Conservation (phyloP, 1,140 invertebrate species). For the Lycorma delicatula region DNA sequence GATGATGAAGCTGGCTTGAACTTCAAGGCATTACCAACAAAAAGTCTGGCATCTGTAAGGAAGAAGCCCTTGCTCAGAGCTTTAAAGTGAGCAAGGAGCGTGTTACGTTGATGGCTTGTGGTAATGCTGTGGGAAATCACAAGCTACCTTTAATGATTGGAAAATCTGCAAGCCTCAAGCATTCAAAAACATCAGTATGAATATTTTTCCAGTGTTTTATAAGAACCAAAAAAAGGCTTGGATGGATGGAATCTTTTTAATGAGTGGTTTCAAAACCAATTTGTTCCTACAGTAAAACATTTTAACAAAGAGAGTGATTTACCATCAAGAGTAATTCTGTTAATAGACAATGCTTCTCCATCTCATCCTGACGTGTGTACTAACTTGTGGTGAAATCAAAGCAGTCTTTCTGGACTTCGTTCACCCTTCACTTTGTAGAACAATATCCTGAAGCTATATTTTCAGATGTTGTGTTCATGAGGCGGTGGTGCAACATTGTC, state of each 20-base stretch:
- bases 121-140: conserved; percentile 34
- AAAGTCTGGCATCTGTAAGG: conserved; percentile 31
- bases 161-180: conserved; percentile 24
- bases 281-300: conserved; percentile 19
- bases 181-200: conserved; percentile 28
- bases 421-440: too few species aligned
- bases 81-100: conserved; percentile 34
- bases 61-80: conserved; percentile 32
- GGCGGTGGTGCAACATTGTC: too few species aligned
- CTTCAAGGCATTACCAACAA: conserved; percentile 36
- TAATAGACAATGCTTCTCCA: conserved; percentile 41
- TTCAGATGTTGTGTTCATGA: too few species aligned
- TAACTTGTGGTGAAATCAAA: too few species aligned
- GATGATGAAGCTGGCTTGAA: conserved; percentile 36
- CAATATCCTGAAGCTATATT: too few species aligned
- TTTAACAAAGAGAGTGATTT: conserved; percentile 18
- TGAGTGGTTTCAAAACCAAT: conserved; percentile 19
- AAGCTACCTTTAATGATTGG: conserved; percentile 33
- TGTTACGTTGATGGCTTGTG: conserved; percentile 34
- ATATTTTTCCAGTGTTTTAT: conserved; percentile 21
- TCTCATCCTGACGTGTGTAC: too few species aligned
- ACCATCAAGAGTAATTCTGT: conserved; percentile 27
- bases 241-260: conserved; percentile 21
- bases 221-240: conserved; percentile 22
- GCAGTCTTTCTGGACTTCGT: too few species aligned